Conservation (phyloP, 2,888 invertebrate genomes). For the Erannis defoliaria region DNA sequence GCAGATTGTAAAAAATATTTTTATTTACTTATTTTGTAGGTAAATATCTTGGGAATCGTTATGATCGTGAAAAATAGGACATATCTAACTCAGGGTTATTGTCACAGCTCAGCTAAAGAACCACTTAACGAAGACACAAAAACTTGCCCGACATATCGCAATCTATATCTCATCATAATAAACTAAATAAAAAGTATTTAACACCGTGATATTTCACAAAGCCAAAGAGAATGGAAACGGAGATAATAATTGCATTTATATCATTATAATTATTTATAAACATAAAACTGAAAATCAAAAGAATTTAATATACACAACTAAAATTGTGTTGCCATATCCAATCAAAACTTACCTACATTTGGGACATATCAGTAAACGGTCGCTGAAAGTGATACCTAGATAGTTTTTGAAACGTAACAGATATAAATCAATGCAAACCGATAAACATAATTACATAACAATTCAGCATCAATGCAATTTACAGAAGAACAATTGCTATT, state of each 20-base stretch:
- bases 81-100: slow-evolving; percentile 79
- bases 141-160: slow-evolving; percentile 75
- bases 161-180: slow-evolving; percentile 62
- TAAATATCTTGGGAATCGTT: slow-evolving; percentile 77
- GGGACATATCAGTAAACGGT: slow-evolving; percentile 66
- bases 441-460: slow-evolving; percentile 35
- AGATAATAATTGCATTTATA: slow-evolving; percentile 72
- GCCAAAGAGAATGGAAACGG: slow-evolving; percentile 75
- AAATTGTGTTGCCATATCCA: slow-evolving; percentile 68
- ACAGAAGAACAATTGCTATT: slow-evolving; percentile 54
- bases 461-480: slow-evolving; percentile 49
- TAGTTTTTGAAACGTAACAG: slow-evolving; percentile 43
- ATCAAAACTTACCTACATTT: slow-evolving; percentile 42
- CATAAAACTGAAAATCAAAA: slow-evolving; percentile 33
- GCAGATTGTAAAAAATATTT: slow-evolving; percentile 83
- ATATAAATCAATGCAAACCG: slow-evolving; percentile 47
- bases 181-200: slow-evolving; percentile 67
- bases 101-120: slow-evolving; percentile 44
- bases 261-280: slow-evolving; percentile 51
- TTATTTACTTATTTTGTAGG: slow-evolving; percentile 83
- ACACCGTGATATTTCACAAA: slow-evolving; percentile 84
- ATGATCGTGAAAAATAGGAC: slow-evolving; percentile 66
- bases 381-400: slow-evolving; percentile 54
- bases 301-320: slow-evolving; percentile 39
- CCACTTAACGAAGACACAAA: slow-evolving; percentile 56